Conservation (phyloP, 2,113 vertebrate species). For the Eonycteris spelaea region DNA sequence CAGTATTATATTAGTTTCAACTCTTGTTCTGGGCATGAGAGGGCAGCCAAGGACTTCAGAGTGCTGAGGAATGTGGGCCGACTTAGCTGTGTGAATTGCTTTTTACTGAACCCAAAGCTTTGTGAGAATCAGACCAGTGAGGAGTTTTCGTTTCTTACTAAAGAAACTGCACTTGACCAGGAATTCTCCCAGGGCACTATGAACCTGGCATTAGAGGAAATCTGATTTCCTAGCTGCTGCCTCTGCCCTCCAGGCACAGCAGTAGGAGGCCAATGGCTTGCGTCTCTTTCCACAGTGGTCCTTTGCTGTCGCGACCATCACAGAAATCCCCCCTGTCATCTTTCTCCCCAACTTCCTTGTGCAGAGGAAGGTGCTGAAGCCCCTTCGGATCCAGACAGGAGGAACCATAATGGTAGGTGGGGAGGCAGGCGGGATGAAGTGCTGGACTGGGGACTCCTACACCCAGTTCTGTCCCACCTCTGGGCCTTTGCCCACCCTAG, state of each 20-base stretch:
- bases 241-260: not conserved
- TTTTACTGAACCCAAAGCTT: not conserved
- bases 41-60: slow-evolving; percentile 9
- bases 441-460: not conserved
- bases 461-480: not conserved
- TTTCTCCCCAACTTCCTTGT: slow-evolving; percentile 96
- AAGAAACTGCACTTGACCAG: not conserved
- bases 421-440: fast-evolving
- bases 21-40: not conserved
- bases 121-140: not conserved
- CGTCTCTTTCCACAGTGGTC: slow-evolving; percentile 88
- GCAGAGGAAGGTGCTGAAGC: slow-evolving; percentile 93
- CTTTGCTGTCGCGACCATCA: slow-evolving; percentile 93
- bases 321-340: slow-evolving; percentile 94
- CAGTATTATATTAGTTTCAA: not conserved
- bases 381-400: slow-evolving; percentile 93
- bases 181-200: not conserved
- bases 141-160: not conserved
- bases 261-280: not conserved
- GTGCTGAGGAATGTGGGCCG: fast-evolving
- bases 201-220: not conserved
- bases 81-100: fast-evolving
- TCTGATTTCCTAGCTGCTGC: not conserved
- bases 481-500: not conserved
- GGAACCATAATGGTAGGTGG: slow-evolving; percentile 95